phyloP scores from a whole-genome alignment of 2,113 vertebrate species.

The Xenopus borealis region DNA sequence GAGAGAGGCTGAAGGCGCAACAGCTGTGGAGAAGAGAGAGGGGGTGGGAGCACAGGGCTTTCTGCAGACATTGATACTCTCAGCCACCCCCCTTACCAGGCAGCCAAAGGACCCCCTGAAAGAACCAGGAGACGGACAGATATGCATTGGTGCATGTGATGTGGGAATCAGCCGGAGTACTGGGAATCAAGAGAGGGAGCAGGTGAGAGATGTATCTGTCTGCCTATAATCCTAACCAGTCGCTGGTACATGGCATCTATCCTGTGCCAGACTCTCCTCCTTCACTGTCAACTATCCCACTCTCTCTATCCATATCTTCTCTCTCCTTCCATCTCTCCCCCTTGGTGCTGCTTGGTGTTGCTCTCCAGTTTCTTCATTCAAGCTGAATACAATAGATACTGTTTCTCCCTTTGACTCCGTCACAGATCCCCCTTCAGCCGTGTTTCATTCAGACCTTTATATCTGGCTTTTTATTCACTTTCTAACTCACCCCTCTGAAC shows the following conservation, averaged over 20 bases:
- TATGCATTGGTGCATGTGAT: constrained; percentile 30
- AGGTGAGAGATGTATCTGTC: constrained; percentile 17
- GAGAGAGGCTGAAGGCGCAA: not conserved
- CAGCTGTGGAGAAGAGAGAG: not conserved
- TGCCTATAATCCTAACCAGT: not conserved
- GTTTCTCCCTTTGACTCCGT: constrained; percentile 15
- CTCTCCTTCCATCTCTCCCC: not conserved
- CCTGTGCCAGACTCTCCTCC: constrained; percentile 6
- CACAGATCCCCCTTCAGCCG: not conserved
- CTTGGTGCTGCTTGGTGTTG: not conserved
- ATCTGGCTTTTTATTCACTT: constrained; percentile 23
- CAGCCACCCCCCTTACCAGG: constrained; percentile 20
- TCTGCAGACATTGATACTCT: constrained; percentile 47
- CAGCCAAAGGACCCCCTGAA: constrained; percentile 26
- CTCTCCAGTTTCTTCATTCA: constrained; percentile 33
- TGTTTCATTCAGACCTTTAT: not conserved
- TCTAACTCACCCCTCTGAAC: not conserved
- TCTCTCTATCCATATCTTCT: too few relatives aligned
- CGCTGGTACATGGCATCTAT: not conserved
- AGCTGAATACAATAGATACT: not conserved
- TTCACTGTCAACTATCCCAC: too few relatives aligned
- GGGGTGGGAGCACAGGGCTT: constrained; percentile 22
- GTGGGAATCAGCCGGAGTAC: not conserved
- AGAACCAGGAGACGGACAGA: constrained; percentile 7
- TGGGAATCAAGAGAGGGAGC: not conserved